Conservation (phyloP, 2,113 vertebrate species). For the Myotis davidii region DNA sequence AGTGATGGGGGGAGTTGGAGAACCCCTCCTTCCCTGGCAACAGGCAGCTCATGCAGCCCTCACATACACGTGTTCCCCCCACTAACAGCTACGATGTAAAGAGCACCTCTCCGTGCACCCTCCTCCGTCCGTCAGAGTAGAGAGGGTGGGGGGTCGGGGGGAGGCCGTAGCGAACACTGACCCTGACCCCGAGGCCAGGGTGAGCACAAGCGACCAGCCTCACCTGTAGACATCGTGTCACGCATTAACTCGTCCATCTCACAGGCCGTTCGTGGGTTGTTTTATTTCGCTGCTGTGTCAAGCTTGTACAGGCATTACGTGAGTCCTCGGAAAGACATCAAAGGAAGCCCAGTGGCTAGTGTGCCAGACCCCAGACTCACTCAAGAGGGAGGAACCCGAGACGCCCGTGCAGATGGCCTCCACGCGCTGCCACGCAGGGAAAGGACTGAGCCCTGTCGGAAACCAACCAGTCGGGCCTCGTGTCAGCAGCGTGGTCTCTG, state of each 20-base stretch:
- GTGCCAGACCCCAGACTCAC: background rate
- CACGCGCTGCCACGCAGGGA: fast-evolving
- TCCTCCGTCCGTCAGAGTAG: background rate
- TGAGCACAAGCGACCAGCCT: fast-evolving
- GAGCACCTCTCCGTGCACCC: fast-evolving
- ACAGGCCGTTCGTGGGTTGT: background rate
- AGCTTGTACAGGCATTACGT: background rate
- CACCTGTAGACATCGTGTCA: background rate
- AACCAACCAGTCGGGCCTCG: background rate
- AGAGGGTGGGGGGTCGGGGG: background rate
- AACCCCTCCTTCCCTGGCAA: background rate
- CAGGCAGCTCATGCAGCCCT: background rate
- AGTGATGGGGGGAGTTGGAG: background rate
- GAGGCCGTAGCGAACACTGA: background rate
- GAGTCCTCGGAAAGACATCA: background rate
- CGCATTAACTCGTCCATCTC: background rate
- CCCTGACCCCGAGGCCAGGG: background rate
- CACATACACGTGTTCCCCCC: fast-evolving
- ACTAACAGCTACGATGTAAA: no score
- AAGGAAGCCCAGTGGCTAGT: background rate
- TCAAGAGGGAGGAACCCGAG: background rate
- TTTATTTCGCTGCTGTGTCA: background rate
- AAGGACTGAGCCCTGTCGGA: background rate
- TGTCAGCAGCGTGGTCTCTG: background rate
- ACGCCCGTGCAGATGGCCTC: background rate